A percentile compares a stretch with the other conserved stretches of the same genome.
Conservation (phyloP, 2,888 invertebrate species). For the Philereme vetulata region DNA sequence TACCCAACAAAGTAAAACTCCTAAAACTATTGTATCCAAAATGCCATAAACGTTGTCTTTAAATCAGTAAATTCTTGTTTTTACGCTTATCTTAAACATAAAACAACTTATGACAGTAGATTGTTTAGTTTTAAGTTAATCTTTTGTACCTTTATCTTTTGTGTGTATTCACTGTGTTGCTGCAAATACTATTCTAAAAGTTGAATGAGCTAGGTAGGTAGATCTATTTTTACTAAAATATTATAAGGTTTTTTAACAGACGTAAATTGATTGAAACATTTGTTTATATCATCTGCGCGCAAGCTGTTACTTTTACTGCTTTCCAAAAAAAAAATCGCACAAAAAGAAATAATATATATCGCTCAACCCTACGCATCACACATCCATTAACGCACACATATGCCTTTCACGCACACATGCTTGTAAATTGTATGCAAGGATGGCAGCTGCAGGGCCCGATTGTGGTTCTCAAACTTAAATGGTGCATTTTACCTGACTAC, state of each 20-base stretch:
- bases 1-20: too few species aligned
- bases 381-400: constrained; percentile 39
- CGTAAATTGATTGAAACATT: constrained; percentile 26
- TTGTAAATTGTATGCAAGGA: constrained; percentile 52
- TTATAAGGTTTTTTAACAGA: constrained; percentile 9
- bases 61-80: too few species aligned
- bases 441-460: constrained; percentile 80
- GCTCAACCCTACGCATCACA: constrained; percentile 41
- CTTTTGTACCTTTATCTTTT: too few species aligned
- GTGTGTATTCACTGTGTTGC: too few species aligned
- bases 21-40: too few species aligned
- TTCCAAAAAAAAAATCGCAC: constrained; percentile 44
- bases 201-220: too few species aligned
- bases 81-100: too few species aligned
- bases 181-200: too few species aligned
- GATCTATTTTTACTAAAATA: not conserved
- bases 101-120: too few species aligned
- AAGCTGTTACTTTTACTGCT: constrained; percentile 41
- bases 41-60: too few species aligned
- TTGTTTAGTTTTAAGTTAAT: too few species aligned
- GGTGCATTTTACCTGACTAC: too few species aligned
- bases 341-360: constrained; percentile 49
- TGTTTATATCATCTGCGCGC: constrained; percentile 36
- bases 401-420: constrained; percentile 31
- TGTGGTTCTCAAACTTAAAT: constrained; percentile 70